These are phyloP conservation scores for Zaprionus capensis DNA, from an alignment of 1,140 invertebrate genomes.

Conservation along the genomic window DNA sequence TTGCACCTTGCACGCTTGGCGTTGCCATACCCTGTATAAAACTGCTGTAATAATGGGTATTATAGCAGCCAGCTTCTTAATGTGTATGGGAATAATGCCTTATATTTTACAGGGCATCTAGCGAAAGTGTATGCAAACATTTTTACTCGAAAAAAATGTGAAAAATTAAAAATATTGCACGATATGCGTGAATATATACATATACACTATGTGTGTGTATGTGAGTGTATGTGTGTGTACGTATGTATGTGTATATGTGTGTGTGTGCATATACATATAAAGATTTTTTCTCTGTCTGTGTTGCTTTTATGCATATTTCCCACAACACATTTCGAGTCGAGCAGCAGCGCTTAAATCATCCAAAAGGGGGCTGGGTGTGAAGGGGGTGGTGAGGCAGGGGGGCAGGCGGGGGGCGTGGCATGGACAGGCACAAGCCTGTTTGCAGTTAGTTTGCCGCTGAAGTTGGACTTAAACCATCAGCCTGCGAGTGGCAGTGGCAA, in stretches of 20 bases:
- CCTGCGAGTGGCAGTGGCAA: constrained; percentile 28
- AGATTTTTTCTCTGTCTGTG: constrained; percentile 51
- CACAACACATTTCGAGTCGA: constrained; percentile 76
- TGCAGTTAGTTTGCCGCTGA: constrained; percentile 72
- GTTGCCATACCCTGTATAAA: constrained; percentile 17
- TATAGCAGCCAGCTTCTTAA: background rate
- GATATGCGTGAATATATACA: constrained; percentile 39
- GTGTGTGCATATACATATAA: constrained; percentile 13
- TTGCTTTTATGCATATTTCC: constrained; percentile 80
- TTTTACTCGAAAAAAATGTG: constrained; percentile 57
- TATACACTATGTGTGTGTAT: constrained; percentile 21
- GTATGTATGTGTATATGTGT: constrained; percentile 2
- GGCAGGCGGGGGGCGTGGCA: background rate
- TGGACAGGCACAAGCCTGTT: constrained; percentile 45
- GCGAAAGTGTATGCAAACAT: background rate
- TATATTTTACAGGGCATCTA: constrained; percentile 5
- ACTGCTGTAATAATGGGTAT: background rate
- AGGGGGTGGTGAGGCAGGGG: background rate
- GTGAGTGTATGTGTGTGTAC: constrained; percentile 6
- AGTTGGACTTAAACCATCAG: constrained; percentile 79
- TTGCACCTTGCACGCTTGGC: background rate
- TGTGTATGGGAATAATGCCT: background rate
- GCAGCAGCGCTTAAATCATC: constrained; percentile 75
- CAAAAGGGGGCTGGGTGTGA: constrained; percentile 20
- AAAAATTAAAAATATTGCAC: constrained; percentile 78